Evolutionary conservation across 2,888 invertebrate genomes (phyloP), one percentile per base, ranked within the genome.

Genomic region (Drosophila hamatofila): DNA sequence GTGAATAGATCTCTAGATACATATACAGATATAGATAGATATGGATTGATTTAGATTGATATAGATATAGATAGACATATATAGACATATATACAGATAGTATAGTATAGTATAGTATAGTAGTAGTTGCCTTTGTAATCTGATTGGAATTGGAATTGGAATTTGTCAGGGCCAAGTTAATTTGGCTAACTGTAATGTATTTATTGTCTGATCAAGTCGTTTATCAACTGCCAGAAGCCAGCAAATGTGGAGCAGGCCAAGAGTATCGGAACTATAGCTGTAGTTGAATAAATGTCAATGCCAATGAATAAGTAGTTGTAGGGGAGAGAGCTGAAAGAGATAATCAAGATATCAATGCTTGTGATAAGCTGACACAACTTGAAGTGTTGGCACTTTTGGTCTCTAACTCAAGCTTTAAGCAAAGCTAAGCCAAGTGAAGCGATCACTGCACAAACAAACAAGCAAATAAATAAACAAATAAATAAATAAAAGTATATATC

Each of bases 131-230:
- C 23, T 9, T n/a, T 30, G 41, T 27, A 39, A 18, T 41, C 23
- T 23, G 11, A 37, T 35, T 54, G n/a, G n/a, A 72, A 61, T 52
- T 44, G 4, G 21, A 48, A 42, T 49, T 74, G 51, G n/a, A 52
- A 46, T 62, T 61, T 56, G 64, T 35, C 23, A n/a, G 60, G 23
- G 44, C 25, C 23, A 14, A 59, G 55, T 75, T 63, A 27, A 65
- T 52, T 65, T 75, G 65, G 39, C 44, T 21, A 35, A 35, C 44
- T 18, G 46, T 68, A 68, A 68, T 73, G 68, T 68, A 68, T 55
- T 68, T 51, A 42, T 56, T 33, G 30, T 12, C 52, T 1, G 41
- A 42, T 37, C 44, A 30, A 23, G 7, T 60, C 60, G 67, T 76
- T 61, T 58, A 55, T 61, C 42, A 61, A 51, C 49, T 41, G 46